These are phyloP conservation scores for Diceros bicornis DNA, from an alignment of 2,797 vertebrate species.

Conservation along the genomic window DNA sequence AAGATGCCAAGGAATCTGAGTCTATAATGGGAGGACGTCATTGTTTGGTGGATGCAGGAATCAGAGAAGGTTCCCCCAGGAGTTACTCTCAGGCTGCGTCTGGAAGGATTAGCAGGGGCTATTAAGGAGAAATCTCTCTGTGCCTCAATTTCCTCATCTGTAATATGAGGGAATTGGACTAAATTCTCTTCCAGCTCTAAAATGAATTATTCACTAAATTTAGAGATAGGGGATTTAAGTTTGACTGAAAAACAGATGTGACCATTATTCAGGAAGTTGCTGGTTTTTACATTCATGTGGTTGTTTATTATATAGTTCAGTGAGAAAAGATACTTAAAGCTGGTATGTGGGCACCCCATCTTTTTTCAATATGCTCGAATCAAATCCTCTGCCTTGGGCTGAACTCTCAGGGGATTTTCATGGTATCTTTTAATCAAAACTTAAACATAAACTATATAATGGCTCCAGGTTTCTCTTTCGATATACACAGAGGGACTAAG, in stretches of 20 bases:
- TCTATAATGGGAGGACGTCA: fast-evolving
- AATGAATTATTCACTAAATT: conserved; percentile 67
- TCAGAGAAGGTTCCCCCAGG: neutral
- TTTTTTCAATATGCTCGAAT: conserved; percentile 79
- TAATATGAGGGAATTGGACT: conserved; percentile 9
- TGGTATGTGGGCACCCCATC: conserved; percentile 75
- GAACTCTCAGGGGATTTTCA: conserved; percentile 62
- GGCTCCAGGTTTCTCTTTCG: conserved; percentile 65
- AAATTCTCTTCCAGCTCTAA: conserved; percentile 49
- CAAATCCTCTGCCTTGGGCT: conserved; percentile 63
- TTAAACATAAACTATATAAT: conserved; percentile 68
- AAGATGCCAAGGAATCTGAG: neutral
- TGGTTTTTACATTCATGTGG: conserved; percentile 78
- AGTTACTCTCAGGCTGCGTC: neutral
- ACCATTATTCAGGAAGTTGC: conserved; percentile 63
- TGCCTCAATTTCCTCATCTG: conserved; percentile 68
- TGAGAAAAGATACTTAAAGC: conserved; percentile 79
- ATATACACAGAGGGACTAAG: conserved; percentile 68
- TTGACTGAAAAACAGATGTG: conserved; percentile 82
- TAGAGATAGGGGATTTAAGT: conserved; percentile 70
- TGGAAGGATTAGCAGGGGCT: neutral
- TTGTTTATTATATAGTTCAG: conserved; percentile 72
- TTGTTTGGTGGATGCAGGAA: neutral
- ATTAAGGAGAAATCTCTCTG: conserved; percentile 32
- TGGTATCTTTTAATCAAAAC: conserved; percentile 83